Base-by-base conservation (phyloP, 2,113 vertebrate genomes). In the Ivindomyrus marchei region DNA sequence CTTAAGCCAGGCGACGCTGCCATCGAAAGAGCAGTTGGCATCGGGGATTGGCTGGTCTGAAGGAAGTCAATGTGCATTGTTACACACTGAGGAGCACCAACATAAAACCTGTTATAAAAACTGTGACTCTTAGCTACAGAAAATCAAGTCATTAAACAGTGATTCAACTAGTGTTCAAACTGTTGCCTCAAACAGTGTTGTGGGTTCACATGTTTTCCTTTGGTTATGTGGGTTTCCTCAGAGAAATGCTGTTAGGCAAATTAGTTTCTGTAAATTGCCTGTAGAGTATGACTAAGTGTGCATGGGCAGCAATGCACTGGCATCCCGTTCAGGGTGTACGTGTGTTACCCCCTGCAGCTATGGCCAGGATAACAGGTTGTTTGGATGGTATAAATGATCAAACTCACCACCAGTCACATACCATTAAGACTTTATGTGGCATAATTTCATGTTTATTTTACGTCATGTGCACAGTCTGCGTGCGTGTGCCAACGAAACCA, bases 31-130 rank as follows among this genome's bases (percentile, higher is more conserved):
- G 36, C 94, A 94, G 90, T 94, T 95, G 7, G 96, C 95, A 0
- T 96, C 97, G 89, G 95, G 96, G 93, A 97, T 95, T 70, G 96
- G 97, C 89, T 94, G 96, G 90, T 96, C 97, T 97, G 93, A 92
- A 91, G 45, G 85, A 31, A 45, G 83, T 21, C 39, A n/a, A 46
- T 90, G 91, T 89, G 11, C 89, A 88, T 50, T 19, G 45, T 74
- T 46, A 88, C 58, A 66, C 42, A 49, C 21, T 85, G 85, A 36
- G 47, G 7, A 80, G 10, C 56, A 36, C 10, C 53, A 88, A 62
- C 7, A n/a, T 45, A 6, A 2, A 1, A 21, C 31, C 36, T 39
- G 39, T 0, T 39, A 24, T 21, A 42, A 45, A 21, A 85, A 85
- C 5, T 4, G 21, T 47, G 45, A 85, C 17, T 47, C 8, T 45